phyloP scores from a whole-genome alignment of 2,888 invertebrate genomes.

The Orthosia gothica region DNA sequence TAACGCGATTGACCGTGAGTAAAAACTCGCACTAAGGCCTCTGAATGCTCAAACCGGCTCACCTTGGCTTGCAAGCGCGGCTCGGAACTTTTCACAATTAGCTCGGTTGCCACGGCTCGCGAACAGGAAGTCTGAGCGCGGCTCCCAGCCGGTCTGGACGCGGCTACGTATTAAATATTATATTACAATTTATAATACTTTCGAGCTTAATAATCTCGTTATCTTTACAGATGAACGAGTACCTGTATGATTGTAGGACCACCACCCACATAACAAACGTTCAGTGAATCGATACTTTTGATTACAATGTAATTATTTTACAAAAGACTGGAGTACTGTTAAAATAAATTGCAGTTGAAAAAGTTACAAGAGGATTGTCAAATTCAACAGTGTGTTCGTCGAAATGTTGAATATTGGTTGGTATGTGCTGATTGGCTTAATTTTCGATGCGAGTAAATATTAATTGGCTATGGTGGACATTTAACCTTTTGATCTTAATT shows the following conservation, averaged over 20 bases:
- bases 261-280: neutral
- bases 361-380: slow-evolving; percentile 3
- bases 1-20: no score
- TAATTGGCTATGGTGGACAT: slow-evolving; percentile 60
- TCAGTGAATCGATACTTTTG: neutral
- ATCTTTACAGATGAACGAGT: neutral
- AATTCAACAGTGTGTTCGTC: slow-evolving; percentile 14
- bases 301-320: neutral
- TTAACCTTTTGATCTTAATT: slow-evolving; percentile 58
- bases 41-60: no score
- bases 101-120: no score
- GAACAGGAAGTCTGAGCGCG: no score
- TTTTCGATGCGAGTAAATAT: slow-evolving; percentile 60
- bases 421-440: slow-evolving; percentile 60
- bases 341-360: slow-evolving; percentile 12
- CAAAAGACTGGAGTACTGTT: neutral
- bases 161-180: no score
- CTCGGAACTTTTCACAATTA: no score
- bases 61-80: no score
- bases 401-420: slow-evolving; percentile 26
- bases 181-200: neutral
- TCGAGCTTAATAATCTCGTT: neutral
- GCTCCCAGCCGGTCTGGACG: no score
- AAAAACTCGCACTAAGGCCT: no score
- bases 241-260: neutral